Conservation (phyloP, 2,797 vertebrate species). For the Pelochelys cantorii region DNA sequence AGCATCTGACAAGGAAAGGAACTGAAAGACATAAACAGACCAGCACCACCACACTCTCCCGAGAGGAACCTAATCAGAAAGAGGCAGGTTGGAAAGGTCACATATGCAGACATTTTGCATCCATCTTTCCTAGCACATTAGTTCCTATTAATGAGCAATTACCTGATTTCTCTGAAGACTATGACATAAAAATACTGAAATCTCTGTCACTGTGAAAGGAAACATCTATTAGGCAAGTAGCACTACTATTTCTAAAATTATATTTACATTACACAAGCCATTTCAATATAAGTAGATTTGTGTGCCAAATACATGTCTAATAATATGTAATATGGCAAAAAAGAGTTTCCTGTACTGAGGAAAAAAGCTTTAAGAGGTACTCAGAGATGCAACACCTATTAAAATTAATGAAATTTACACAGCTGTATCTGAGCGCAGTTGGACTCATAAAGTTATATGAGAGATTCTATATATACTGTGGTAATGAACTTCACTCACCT, state of each 20-base stretch:
- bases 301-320: background rate
- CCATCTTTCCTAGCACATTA: conserved; percentile 35
- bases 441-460: background rate
- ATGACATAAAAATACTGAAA: background rate
- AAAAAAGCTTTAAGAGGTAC: background rate
- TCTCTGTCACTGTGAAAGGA: background rate
- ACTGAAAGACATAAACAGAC: conserved; percentile 12
- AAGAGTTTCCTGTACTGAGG: background rate
- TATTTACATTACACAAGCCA: accelerated
- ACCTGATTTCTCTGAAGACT: background rate
- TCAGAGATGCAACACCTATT: background rate
- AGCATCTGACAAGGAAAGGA: conserved; percentile 49
- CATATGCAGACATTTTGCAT: conserved; percentile 6
- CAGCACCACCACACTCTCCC: background rate
- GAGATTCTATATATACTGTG: background rate
- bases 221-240: background rate
- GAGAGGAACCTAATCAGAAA: conserved; percentile 47
- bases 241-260: background rate
- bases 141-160: conserved; percentile 44
- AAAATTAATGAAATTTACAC: background rate
- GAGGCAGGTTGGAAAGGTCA: conserved; percentile 51
- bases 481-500: background rate
- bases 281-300: background rate
- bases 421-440: background rate
- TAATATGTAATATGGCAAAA: accelerated